phyloP scores from a whole-genome alignment of 2,888 invertebrate species.

The Hydriomena furcata region DNA sequence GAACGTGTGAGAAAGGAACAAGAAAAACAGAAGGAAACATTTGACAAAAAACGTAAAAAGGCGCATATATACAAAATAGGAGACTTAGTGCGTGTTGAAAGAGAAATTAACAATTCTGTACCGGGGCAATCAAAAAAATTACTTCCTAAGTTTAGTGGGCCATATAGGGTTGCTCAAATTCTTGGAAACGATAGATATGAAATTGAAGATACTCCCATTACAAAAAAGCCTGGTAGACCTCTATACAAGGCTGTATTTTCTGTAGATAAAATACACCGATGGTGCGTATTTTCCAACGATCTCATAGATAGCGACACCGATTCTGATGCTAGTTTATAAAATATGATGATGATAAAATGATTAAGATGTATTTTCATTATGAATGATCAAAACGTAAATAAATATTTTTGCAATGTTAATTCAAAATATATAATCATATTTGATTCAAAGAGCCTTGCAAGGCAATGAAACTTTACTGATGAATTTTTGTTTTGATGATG shows the following conservation, averaged over 20 bases:
- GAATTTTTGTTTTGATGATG: too few relatives aligned
- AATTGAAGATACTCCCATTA: background rate
- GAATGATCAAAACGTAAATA: too few relatives aligned
- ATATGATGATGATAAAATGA: too few relatives aligned
- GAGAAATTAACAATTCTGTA: background rate
- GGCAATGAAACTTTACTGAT: too few relatives aligned
- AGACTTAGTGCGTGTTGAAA: background rate
- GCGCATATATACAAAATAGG: background rate
- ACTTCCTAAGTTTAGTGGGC: background rate
- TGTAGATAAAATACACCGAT: conserved; percentile 1
- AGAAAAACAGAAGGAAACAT: too few relatives aligned
- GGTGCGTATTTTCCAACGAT: too few relatives aligned
- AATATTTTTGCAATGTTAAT: too few relatives aligned
- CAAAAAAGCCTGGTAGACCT: background rate
- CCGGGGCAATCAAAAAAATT: background rate
- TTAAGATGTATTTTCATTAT: too few relatives aligned
- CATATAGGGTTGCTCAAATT: background rate
- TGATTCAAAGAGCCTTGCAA: too few relatives aligned
- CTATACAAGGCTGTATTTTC: background rate
- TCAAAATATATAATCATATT: too few relatives aligned
- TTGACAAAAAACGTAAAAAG: background rate
- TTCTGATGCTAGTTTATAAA: too few relatives aligned
- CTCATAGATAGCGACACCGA: too few relatives aligned
- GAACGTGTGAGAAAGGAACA: background rate
- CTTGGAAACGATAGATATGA: background rate